Percentiles rank a stretch among this genome's conserved stretches.
These are phyloP conservation scores for Dolichoris vasculosae DNA, from an alignment of 1,140 invertebrate species.

Conservation along the genomic window DNA sequence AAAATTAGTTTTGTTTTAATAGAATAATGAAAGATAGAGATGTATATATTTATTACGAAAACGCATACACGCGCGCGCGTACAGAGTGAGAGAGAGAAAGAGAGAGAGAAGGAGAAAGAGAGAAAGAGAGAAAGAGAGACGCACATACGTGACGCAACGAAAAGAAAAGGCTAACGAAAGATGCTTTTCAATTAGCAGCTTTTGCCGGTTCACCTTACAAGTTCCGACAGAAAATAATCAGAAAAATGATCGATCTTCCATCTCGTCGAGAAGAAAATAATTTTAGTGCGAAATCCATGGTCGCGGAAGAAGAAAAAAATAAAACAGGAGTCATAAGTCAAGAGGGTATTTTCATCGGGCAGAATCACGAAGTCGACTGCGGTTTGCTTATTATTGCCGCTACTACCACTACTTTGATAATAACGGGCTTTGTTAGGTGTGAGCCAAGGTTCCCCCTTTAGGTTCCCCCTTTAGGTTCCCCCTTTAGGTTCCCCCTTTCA, in stretches of 20 bases:
- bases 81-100: no score
- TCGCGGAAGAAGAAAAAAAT: background rate
- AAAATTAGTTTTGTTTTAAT: background rate
- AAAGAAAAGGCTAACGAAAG: background rate
- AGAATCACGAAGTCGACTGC: background rate
- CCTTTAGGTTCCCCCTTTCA: no score
- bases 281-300: background rate
- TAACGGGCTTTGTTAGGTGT: background rate
- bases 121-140: background rate
- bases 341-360: background rate
- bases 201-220: background rate
- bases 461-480: no score
- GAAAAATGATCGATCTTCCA: background rate
- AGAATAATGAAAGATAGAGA: background rate
- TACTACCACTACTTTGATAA: background rate
- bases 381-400: background rate
- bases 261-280: background rate
- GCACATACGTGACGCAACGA: background rate
- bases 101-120: no score
- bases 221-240: background rate
- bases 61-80: no score
- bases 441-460: background rate
- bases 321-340: background rate
- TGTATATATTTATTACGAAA: no score
- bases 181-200: slow-evolving; percentile 2